Evolutionary conservation across 2,888 invertebrate genomes (phyloP).

Genomic region (Callyntrura sp.): DNA sequence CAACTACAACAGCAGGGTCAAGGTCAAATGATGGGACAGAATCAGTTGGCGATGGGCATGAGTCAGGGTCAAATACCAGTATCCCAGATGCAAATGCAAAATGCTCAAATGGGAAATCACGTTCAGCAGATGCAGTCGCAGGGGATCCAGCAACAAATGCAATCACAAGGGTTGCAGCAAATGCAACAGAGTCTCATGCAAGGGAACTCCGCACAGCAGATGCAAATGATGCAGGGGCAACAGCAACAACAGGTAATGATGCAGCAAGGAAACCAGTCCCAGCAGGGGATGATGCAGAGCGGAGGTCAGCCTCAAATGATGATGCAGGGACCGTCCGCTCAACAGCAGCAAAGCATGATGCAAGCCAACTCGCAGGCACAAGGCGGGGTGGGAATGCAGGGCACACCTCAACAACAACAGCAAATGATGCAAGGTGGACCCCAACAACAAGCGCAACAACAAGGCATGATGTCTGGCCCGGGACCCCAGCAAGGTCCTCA

Average conservation of each 20-base stretch:
- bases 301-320: slow-evolving; percentile 75
- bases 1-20: slow-evolving; percentile 85
- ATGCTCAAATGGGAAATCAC: slow-evolving; percentile 70
- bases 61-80: slow-evolving; percentile 69
- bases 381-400: slow-evolving; percentile 23
- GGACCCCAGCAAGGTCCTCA: slow-evolving; percentile 77
- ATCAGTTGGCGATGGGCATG: slow-evolving; percentile 67
- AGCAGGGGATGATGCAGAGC: slow-evolving; percentile 52
- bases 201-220: slow-evolving; percentile 60
- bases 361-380: slow-evolving; percentile 74
- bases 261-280: slow-evolving; percentile 66
- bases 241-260: slow-evolving; percentile 58
- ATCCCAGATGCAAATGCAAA: slow-evolving; percentile 68
- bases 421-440: slow-evolving; percentile 75
- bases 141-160: slow-evolving; percentile 50
- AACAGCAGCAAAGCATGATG: slow-evolving; percentile 67
- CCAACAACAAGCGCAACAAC: slow-evolving; percentile 78
- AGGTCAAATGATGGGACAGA: slow-evolving; percentile 71
- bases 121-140: slow-evolving; percentile 56
- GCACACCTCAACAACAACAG: slow-evolving; percentile 76
- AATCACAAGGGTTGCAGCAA: slow-evolving; percentile 40
- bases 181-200: slow-evolving; percentile 54
- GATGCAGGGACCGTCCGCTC: slow-evolving; percentile 67
- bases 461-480: slow-evolving; percentile 74
- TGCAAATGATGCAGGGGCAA: slow-evolving; percentile 62